phyloP scores from a whole-genome alignment of 2,888 invertebrate species.

The Acholoe squamosa region DNA sequence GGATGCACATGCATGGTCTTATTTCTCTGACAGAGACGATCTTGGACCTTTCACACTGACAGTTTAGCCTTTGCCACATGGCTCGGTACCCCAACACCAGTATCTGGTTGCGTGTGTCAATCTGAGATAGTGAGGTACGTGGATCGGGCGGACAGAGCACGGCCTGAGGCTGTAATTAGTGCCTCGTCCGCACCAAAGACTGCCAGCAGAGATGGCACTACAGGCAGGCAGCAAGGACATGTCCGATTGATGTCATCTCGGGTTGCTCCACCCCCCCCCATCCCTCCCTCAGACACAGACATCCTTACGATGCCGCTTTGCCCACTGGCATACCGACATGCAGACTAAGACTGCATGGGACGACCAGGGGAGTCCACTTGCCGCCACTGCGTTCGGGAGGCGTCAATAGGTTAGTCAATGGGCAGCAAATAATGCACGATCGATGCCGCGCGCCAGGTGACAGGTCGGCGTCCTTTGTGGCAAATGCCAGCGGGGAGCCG shows the following conservation, averaged over 20 bases:
- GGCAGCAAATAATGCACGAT: constrained; percentile 30
- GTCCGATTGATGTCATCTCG: constrained; percentile 39
- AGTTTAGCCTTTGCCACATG: no score
- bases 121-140: neutral
- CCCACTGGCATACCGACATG: neutral
- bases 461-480: constrained; percentile 19
- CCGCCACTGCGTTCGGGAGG: neutral
- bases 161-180: constrained; percentile 24
- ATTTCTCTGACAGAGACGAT: no score
- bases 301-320: neutral
- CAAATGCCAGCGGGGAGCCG: neutral
- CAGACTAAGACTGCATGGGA: neutral
- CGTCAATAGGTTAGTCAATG: constrained; percentile 36
- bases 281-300: no score
- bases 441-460: neutral
- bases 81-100: no score
- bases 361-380: neutral
- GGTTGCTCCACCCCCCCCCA: neutral
- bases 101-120: neutral
- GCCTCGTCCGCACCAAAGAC: neutral
- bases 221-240: neutral
- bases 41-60: no score
- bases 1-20: no score
- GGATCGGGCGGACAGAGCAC: neutral
- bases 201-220: neutral